These are phyloP conservation scores for Cybosia mesomella DNA, from an alignment of 2,888 invertebrate species.

Conservation along the genomic window DNA sequence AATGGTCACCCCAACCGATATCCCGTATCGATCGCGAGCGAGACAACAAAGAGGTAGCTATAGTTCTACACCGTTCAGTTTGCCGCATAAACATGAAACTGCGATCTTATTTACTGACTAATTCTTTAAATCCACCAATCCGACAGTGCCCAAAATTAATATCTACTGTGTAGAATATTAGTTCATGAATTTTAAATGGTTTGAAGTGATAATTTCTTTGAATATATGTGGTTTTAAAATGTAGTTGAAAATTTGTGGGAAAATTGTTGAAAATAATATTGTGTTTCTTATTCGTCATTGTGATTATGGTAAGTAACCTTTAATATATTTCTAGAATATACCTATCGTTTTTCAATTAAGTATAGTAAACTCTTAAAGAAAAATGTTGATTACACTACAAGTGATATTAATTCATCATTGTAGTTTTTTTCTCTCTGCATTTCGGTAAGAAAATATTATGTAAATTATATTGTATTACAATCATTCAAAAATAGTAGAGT, in stretches of 20 bases:
- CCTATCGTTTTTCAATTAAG: background rate
- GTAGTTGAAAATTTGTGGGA: slow-evolving; percentile 33
- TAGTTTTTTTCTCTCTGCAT: too few species aligned
- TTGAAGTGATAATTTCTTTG: slow-evolving; percentile 4
- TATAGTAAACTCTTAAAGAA: background rate
- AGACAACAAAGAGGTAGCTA: slow-evolving; percentile 71
- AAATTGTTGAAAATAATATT: slow-evolving; percentile 22
- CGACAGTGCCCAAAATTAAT: slow-evolving; percentile 23
- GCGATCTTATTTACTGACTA: slow-evolving; percentile 70
- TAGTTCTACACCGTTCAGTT: slow-evolving; percentile 70
- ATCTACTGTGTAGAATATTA: background rate
- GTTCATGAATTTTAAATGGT: background rate
- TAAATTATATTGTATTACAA: background rate
- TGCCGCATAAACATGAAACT: slow-evolving; percentile 83
- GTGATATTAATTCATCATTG: background rate
- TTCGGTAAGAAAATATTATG: too few species aligned
- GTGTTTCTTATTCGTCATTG: slow-evolving; percentile 21
- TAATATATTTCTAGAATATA: background rate
- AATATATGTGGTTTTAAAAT: slow-evolving; percentile 30
- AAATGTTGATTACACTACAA: background rate
- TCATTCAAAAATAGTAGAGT: background rate
- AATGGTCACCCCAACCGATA: slow-evolving; percentile 75
- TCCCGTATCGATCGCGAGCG: slow-evolving; percentile 75
- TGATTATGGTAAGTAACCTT: slow-evolving; percentile 52
- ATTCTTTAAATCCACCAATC: slow-evolving; percentile 53